Evolutionary conservation across 2,113 vertebrate species (phyloP).

Genomic region (Greenwoodochromis staneri): DNA sequence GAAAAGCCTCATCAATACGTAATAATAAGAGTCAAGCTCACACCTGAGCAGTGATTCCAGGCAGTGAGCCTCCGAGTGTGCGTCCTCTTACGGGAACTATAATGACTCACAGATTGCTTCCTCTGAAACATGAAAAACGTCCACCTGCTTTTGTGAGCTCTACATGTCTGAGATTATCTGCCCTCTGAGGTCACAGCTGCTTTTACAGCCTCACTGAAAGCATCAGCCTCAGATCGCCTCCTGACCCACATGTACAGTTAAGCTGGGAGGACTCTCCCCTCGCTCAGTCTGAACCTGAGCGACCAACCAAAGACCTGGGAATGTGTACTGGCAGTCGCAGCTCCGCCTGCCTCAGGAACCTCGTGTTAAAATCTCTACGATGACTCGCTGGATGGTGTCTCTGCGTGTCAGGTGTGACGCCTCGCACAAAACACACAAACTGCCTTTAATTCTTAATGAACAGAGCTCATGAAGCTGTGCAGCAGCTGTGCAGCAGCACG

Average conservation of each 20-base stretch:
- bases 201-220: neutral
- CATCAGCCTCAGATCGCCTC: neutral
- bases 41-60: neutral
- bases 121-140: neutral
- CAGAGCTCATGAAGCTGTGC: neutral
- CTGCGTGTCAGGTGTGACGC: neutral
- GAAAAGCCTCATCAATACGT: neutral
- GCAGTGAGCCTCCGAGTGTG: neutral
- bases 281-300: rapidly evolving
- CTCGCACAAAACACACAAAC: neutral
- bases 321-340: neutral
- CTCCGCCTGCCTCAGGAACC: neutral
- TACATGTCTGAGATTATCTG: neutral
- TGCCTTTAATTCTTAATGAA: neutral
- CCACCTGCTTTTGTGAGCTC: neutral
- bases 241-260: neutral
- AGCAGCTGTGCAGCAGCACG: neutral
- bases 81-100: rapidly evolving
- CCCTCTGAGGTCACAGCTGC: neutral
- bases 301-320: neutral
- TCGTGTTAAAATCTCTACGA: neutral
- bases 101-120: neutral
- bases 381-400: neutral
- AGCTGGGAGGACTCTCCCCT: neutral
- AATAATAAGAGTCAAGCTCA: neutral